Base-by-base conservation (phyloP, 2,797 vertebrate genomes). In the Rhadinocentrus ornatus region DNA sequence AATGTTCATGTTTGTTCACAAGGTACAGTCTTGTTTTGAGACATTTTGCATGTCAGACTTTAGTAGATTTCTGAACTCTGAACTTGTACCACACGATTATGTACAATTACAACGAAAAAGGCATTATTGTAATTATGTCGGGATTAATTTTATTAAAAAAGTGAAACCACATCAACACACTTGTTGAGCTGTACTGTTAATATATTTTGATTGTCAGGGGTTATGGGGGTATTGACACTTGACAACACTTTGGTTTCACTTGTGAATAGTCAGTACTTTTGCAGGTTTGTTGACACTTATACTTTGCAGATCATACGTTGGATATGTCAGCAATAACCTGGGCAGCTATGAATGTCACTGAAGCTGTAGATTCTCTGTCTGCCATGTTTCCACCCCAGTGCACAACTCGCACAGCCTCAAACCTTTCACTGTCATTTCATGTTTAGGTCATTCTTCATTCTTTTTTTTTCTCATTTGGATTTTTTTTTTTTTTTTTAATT, bases 331-430 rank as follows among this genome's bases (percentile, higher is more conserved):
- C 97, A 99, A 99, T 99, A 99, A 99, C 97, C 97, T 96, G 95
- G 97, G 97, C 97, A 98, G 97, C 97, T 99, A 98, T 96, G 97
- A 99, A 98, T 99, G 97, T 99, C 96, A 97, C 97, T 96, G 96
- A 98, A 97, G 96, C 97, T 98, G 97, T 98, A 97, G 96, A 97
- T 95, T 95, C 93, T 84, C 80, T 83, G 77, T 90, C 90, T 71
- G 83, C 91, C 87, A 82, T 85, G 76, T 84, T 82, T 85, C 86
- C 86, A 86, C 78, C 83, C 81, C 69, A 73, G 84, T 85, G 86
- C 85, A 89, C 79, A 84, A 79, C 52, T 82, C 76, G 34, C 69
- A 44, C 88, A 69, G 85, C 73, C 81, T 78, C 85, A 52, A 24
- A 62, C 73, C 62, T 37, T 55, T 75, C 86, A 46, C 53, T 55